Conservation (phyloP, 2,888 invertebrate species). For the Parnassius apollo region DNA sequence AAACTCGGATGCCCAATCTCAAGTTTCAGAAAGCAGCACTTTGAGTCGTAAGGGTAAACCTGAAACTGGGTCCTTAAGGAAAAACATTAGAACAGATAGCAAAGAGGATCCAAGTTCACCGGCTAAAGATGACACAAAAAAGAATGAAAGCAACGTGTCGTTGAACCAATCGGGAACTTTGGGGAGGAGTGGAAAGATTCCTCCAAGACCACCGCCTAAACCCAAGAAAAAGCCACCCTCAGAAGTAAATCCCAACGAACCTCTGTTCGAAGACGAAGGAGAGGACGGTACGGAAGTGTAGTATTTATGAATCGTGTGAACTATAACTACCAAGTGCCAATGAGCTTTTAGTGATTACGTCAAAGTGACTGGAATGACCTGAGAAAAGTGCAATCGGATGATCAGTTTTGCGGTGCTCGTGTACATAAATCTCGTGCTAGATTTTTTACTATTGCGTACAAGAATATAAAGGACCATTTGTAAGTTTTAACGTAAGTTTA, state of each 20-base stretch:
- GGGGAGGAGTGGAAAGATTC: conserved; percentile 84
- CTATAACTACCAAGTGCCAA: conserved; percentile 64
- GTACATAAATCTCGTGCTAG: conserved; percentile 76
- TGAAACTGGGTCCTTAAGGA: conserved; percentile 74
- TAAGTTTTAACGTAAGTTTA: conserved; percentile 47
- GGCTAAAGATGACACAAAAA: conserved; percentile 61
- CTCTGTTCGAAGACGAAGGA: conserved; percentile 92
- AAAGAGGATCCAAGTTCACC: conserved; percentile 62
- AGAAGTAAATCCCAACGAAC: conserved; percentile 82
- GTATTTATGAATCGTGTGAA: conserved; percentile 44
- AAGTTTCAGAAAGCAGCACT: conserved; percentile 61
- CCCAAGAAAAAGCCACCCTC: conserved; percentile 88
- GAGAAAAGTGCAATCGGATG: conserved; percentile 46
- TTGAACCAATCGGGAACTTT: conserved; percentile 71
- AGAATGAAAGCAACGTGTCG: conserved; percentile 57
- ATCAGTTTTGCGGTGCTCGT: conserved; percentile 74
- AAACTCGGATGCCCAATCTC: conserved; percentile 54
- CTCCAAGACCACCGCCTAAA: conserved; percentile 91
- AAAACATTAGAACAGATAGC: conserved; percentile 58
- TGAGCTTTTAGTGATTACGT: conserved; percentile 65
- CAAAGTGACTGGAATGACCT: conserved; percentile 50
- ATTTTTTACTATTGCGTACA: conserved; percentile 78
- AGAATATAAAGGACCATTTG: conserved; percentile 70
- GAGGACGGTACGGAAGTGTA: conserved; percentile 95
- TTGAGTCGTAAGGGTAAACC: conserved; percentile 75